Base-by-base conservation (phyloP, 1,140 invertebrate species). In the Holotrichia oblita region DNA sequence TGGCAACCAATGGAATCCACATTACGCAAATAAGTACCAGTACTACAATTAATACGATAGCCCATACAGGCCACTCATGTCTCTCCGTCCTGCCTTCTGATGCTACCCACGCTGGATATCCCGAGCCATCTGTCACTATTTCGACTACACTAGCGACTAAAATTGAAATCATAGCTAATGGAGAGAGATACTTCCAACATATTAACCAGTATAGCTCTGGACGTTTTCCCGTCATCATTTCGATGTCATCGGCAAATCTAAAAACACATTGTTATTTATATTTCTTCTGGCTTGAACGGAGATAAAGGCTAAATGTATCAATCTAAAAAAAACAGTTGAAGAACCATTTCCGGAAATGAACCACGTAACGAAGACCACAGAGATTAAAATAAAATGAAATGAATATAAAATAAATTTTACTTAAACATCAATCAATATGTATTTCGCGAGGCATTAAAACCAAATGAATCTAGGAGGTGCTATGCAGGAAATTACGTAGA, bases 151-250 rank as follows among this genome's bases (percentile, higher is more conserved):
- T 97, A 0, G 96, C 94, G 24, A 93, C 87, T 9, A 98, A 88
- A 82, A 98, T 97, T 78, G 93, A 92, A 20, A 97, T 86, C 97
- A 98, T 98, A 0, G 96, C 95, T 75, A 94, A 84, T 0, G 97
- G 97, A 27, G 96, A 97, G 9, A 98, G 86, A 83, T 97, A 98
- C 84, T 97, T 96, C 96, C 97, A 98, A 86, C 96, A 98, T 80
- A 97, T 93, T 79, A 96, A 87, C 96, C 96, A 98, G 85, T 97
- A 98, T 4, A 95, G 88, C 1, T 93, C 93, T 3, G 96, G 96
- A 40, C 95, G 88, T 61, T 91, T 92, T 0, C 97, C 96, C 3
- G 96, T 98, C 97, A 98, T 98, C 84, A 97, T 88, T 88, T 98
- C 95, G 80, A 98, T 97, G 85, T 98, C 96, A 84, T 97, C 96